Conservation (phyloP, 1,140 invertebrate genomes). For the Choristoneura fumiferana region DNA sequence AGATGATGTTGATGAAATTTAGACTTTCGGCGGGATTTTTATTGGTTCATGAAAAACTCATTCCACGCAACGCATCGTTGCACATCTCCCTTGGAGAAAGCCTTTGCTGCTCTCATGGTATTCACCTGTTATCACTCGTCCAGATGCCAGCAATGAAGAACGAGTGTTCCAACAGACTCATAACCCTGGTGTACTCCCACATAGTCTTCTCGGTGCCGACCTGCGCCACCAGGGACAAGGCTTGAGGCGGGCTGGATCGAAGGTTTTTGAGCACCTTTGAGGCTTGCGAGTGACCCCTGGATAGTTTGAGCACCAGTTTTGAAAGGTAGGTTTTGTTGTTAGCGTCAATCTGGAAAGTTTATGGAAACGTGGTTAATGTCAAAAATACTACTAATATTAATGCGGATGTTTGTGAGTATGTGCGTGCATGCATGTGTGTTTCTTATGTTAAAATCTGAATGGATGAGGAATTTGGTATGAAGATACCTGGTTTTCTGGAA, state of each 20-base stretch:
- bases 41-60: too few species aligned
- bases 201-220: conserved; percentile 68
- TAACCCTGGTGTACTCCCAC: conserved; percentile 72
- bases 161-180: conserved; percentile 69
- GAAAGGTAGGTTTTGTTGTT: conserved; percentile 72
- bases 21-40: too few species aligned
- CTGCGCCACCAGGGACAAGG: conserved; percentile 65
- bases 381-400: too few species aligned
- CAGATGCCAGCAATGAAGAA: conserved; percentile 67
- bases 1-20: too few species aligned
- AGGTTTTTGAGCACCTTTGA: conserved; percentile 66
- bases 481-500: too few species aligned
- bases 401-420: too few species aligned
- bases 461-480: too few species aligned
- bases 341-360: conserved; percentile 65
- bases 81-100: too few species aligned
- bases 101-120: too few species aligned
- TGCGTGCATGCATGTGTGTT: too few species aligned
- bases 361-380: not conserved
- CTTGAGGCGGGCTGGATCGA: conserved; percentile 57
- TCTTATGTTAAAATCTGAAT: too few species aligned
- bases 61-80: too few species aligned
- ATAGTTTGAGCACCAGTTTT: conserved; percentile 68
- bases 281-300: conserved; percentile 67
- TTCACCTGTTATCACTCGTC: conserved; percentile 62